phyloP scores from a whole-genome alignment of 2,797 vertebrate species.

The Poeciliopsis paucimaculata region DNA sequence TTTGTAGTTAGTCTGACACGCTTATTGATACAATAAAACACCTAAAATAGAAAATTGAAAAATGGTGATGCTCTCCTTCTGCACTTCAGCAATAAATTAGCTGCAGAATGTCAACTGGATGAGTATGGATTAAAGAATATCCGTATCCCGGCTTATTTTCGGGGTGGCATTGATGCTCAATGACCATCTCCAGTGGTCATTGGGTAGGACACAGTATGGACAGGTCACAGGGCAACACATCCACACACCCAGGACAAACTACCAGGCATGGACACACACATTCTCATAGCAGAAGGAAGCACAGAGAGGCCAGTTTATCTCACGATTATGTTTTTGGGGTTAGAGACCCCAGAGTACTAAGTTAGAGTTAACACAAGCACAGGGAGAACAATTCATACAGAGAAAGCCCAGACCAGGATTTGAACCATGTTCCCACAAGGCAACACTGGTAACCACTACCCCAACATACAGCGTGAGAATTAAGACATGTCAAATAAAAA shows the following conservation, averaged over 20 bases:
- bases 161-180: too few relatives aligned
- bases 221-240: neutral
- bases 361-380: neutral
- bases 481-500: neutral
- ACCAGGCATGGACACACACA: neutral
- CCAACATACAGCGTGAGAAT: neutral
- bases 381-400: neutral
- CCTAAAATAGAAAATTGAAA: constrained; percentile 62
- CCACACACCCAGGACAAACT: neutral
- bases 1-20: constrained; percentile 75
- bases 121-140: neutral
- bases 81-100: constrained; percentile 60
- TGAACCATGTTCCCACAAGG: neutral
- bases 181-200: neutral
- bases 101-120: neutral
- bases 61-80: constrained; percentile 9
- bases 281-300: neutral
- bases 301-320: neutral
- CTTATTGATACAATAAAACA: constrained; percentile 73
- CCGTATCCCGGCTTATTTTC: neutral
- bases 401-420: neutral
- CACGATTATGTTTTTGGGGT: neutral
- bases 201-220: neutral
- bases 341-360: neutral
- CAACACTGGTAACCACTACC: neutral